A percentile compares a stretch with the other conserved stretches of the same genome.
These are phyloP conservation scores for Lumbricus terrestris DNA, from an alignment of 2,888 invertebrate species.

Conservation along the genomic window DNA sequence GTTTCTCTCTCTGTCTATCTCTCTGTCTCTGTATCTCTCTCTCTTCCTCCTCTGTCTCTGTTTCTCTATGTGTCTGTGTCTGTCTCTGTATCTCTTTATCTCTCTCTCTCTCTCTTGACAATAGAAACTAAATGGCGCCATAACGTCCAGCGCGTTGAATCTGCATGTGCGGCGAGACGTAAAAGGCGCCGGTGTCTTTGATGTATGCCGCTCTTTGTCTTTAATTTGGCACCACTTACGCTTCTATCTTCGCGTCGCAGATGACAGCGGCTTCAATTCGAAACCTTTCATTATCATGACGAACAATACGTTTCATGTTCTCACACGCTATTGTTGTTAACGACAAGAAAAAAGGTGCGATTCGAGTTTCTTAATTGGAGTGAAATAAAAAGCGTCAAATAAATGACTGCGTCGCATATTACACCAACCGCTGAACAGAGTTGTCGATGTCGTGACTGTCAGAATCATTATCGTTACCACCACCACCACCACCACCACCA, in stretches of 20 bases:
- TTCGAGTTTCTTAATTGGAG: background rate
- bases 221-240: background rate
- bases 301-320: background rate
- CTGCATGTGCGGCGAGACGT: background rate
- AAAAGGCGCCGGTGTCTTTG: background rate
- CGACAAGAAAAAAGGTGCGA: background rate
- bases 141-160: background rate
- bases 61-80: background rate
- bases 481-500: too few relatives aligned
- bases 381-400: background rate
- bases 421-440: background rate
- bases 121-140: background rate
- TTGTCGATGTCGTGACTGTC: background rate
- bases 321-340: background rate
- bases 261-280: background rate
- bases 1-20: background rate
- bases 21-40: background rate
- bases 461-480: background rate
- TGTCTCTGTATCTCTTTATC: background rate
- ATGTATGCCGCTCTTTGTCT: conserved; percentile 3
- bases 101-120: background rate
- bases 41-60: too few relatives aligned
- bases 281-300: background rate
- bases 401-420: background rate
- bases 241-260: background rate